These are phyloP conservation scores for Bombus picipes DNA, from an alignment of 1,140 invertebrate species.

Conservation along the genomic window DNA sequence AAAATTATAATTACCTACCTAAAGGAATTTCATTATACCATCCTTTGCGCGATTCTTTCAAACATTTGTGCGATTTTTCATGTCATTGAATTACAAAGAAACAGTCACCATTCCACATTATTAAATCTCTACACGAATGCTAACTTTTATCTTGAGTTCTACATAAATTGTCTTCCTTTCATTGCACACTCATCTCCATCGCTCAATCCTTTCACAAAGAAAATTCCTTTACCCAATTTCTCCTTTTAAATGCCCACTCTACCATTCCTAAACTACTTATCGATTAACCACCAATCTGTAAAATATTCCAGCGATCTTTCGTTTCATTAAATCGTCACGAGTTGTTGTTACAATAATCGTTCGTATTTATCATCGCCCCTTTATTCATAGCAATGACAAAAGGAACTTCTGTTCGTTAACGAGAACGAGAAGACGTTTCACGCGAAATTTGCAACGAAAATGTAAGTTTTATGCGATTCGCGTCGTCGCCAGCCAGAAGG, in stretches of 20 bases:
- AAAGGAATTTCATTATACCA: no score
- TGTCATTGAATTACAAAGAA: no score
- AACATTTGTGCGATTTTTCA: no score
- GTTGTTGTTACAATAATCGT: not conserved
- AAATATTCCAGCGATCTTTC: not conserved
- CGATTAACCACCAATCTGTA: not conserved
- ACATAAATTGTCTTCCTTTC: not conserved
- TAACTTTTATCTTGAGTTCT: not conserved
- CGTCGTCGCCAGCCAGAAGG: not conserved
- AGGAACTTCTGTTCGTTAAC: not conserved
- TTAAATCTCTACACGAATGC: no score
- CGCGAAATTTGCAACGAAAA: not conserved
- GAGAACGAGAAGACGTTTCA: not conserved
- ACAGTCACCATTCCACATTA: no score
- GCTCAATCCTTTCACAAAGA: not conserved
- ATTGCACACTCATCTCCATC: not conserved
- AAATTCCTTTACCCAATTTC: not conserved
- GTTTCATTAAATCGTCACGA: not conserved
- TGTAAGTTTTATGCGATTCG: conserved; percentile 17
- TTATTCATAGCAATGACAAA: not conserved
- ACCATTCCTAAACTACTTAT: not conserved
- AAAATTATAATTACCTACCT: no score
- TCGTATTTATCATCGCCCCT: not conserved
- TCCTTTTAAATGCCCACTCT: not conserved
- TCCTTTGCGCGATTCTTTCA: no score